Conservation (phyloP, 2,888 invertebrate genomes). For the Allygus modestus region DNA sequence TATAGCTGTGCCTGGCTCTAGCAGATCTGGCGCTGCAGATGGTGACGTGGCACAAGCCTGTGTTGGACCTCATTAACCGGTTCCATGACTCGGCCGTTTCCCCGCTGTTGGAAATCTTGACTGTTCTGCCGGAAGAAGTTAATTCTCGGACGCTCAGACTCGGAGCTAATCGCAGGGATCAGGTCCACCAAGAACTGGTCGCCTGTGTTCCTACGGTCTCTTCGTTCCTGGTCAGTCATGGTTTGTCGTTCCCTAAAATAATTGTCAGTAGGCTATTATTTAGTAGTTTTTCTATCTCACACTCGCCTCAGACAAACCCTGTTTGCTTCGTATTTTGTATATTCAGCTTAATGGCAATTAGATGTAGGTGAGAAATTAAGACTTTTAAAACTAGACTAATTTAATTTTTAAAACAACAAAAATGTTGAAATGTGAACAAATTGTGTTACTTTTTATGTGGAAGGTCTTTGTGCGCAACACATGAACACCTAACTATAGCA, state of each 20-base stretch:
- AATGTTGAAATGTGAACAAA: too few relatives aligned
- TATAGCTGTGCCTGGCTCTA: constrained; percentile 90
- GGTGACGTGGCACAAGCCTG: constrained; percentile 94
- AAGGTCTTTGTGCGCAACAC: too few relatives aligned
- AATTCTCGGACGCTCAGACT: constrained; percentile 87
- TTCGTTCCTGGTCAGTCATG: constrained; percentile 84
- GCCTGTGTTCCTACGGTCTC: constrained; percentile 88
- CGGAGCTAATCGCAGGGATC: constrained; percentile 93
- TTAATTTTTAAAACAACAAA: too few relatives aligned
- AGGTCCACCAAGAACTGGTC: constrained; percentile 89
- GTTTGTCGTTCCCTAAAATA: constrained; percentile 12
- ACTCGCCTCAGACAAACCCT: neutral
- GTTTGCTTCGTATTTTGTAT: too few relatives aligned
- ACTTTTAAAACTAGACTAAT: too few relatives aligned
- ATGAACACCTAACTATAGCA: too few relatives aligned
- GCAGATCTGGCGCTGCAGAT: constrained; percentile 97
- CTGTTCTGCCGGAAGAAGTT: constrained; percentile 97
- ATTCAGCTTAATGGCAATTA: too few relatives aligned
- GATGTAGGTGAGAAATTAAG: too few relatives aligned
- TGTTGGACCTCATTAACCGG: constrained; percentile 88
- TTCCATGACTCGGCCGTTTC: constrained; percentile 85
- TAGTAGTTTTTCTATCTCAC: too few relatives aligned
- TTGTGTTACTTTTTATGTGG: too few relatives aligned
- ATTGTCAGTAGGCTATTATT: constrained; percentile 1
- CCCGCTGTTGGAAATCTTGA: constrained; percentile 94